Conservation (phyloP, 2,113 vertebrate genomes). For the Eublepharis macularius region DNA sequence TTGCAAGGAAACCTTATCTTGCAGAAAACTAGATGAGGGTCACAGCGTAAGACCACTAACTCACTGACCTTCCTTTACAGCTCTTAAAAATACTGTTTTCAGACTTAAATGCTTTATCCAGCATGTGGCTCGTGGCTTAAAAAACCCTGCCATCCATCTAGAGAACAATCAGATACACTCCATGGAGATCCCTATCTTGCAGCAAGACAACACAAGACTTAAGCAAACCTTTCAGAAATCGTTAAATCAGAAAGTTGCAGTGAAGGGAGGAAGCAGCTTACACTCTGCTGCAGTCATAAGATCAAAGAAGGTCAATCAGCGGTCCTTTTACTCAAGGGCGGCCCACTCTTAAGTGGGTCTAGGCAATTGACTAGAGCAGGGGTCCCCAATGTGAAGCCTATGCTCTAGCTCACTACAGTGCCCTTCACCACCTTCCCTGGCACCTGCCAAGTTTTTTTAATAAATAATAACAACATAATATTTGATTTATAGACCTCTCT, state of each 20-base stretch:
- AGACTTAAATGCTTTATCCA: not conserved
- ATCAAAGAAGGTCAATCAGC: not conserved
- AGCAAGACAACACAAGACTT: not conserved
- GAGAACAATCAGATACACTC: not conserved
- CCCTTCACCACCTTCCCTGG: too few relatives aligned
- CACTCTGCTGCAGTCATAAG: too few relatives aligned
- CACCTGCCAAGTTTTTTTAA: too few relatives aligned
- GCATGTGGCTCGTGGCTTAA: not conserved
- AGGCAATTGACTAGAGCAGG: too few relatives aligned
- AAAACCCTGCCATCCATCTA: not conserved
- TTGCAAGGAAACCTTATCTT: not conserved
- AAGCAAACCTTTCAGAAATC: not conserved
- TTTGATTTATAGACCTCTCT: too few relatives aligned
- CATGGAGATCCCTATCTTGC: not conserved
- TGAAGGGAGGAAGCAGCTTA: not conserved
- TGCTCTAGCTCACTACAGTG: too few relatives aligned
- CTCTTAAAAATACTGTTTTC: not conserved
- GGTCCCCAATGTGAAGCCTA: too few relatives aligned
- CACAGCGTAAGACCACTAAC: not conserved
- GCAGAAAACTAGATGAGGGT: not conserved
- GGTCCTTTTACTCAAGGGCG: not conserved
- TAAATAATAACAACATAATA: too few relatives aligned
- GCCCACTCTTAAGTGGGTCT: too few relatives aligned
- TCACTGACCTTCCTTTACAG: not conserved
- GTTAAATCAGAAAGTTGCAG: not conserved